Base-by-base conservation (phyloP, 92 coral and sea anemone genomes). In the Paragorgia papillata region DNA sequence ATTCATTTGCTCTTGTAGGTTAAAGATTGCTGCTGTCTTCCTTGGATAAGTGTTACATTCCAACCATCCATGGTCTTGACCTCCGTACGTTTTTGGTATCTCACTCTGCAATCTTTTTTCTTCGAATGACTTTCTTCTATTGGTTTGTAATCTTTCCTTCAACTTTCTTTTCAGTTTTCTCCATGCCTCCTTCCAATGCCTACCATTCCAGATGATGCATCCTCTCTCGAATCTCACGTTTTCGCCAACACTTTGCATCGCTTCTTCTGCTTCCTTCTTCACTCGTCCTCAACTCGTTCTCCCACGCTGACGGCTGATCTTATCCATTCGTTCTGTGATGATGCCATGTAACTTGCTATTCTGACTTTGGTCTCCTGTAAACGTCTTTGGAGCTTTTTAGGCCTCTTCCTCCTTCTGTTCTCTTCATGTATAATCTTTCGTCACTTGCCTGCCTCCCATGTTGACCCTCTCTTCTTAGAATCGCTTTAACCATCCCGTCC, bases 81-180 rank as follows among this genome's bases (percentile, higher is more conserved):
- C 33, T 7, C 48, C 70, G 4, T 21, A 46, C 30, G 17, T 22
- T 33, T 37, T 34, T 7, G 37, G 41, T 8, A 74, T 15, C 31
- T 75, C 30, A 59, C 80, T 60, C 62, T 81, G 85, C 79, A 80
- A n/a, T n/a, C n/a, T n/a, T n/a, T 69, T 22, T 34, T 59, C 48
- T 70, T 57, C 41, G 58, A 54, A 55, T 69, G 32, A 26, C 34
- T 37, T 69, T 56, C 26, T n/a, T 41, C 60, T 43, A 58, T 54
- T 56, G 56, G 58, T 50, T 26, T 57, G 43, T 41, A 31, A 19
- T 40, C 76, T 37, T 60, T 50, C 61, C 34, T 50, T 33, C 58
- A 58, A 31, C n/a, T 41, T 26, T 9, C 39, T 50, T 32, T 81
- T 81, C 55, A 58, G 37, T 41, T 71, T 53, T 57, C 25, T 57